These are phyloP conservation scores for Phyllopteryx taeniolatus DNA, from an alignment of 2,113 vertebrate species.

Conservation along the genomic window DNA sequence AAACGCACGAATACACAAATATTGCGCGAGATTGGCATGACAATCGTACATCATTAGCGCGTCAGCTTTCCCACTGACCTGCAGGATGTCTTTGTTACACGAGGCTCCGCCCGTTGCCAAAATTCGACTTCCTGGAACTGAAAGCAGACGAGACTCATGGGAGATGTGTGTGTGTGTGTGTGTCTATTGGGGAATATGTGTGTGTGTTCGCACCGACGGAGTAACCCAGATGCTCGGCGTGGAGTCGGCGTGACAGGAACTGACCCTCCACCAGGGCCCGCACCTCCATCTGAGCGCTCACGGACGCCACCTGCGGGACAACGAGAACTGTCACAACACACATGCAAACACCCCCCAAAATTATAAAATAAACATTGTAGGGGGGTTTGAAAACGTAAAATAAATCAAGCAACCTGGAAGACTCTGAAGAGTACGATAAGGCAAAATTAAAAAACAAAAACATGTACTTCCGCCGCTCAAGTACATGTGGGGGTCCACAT, in stretches of 20 bases:
- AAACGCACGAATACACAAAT: background rate
- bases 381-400: too few relatives aligned
- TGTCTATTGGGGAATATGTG: too few relatives aligned
- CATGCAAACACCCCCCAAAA: too few relatives aligned
- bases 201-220: conserved; percentile 75
- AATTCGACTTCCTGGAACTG: conserved; percentile 85
- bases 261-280: conserved; percentile 92
- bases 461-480: too few relatives aligned
- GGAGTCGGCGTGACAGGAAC: conserved; percentile 90
- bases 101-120: conserved; percentile 94
- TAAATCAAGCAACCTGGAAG: too few relatives aligned
- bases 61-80: conserved; percentile 66
- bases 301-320: conserved; percentile 76
- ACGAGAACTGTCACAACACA: background rate
- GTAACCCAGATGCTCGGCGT: conserved; percentile 91
- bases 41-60: too few relatives aligned
- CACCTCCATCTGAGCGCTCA: conserved; percentile 77
- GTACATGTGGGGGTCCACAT: too few relatives aligned
- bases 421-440: too few relatives aligned
- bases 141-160: conserved; percentile 17
- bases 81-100: conserved; percentile 83
- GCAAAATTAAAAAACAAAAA: too few relatives aligned
- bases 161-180: background rate
- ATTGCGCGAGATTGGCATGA: too few relatives aligned
- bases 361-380: too few relatives aligned